A percentile compares a stretch with the other conserved stretches of the same genome.
Evolutionary conservation across 1,140 invertebrate genomes (phyloP).

Genomic region (Calosoma granatense): DNA sequence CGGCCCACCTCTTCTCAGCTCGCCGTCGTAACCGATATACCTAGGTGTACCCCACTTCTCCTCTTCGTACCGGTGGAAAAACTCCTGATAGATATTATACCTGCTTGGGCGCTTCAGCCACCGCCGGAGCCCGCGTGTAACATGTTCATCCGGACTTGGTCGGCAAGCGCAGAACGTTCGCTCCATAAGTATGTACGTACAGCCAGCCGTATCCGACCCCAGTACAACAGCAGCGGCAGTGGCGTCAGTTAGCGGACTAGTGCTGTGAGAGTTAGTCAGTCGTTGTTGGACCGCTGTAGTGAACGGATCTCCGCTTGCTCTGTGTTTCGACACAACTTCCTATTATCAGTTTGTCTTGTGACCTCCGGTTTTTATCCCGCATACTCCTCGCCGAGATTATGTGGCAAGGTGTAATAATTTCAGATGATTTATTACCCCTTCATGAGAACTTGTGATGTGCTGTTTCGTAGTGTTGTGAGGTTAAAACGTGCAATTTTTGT

Average conservation of each 20-base stretch:
- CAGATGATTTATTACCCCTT: background rate
- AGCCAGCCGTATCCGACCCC: background rate
- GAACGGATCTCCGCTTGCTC: background rate
- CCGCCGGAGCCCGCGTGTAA: background rate
- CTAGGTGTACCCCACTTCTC: no score
- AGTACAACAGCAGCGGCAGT: no score
- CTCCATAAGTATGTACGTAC: no score
- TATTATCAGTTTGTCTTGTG: no score
- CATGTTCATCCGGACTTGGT: background rate
- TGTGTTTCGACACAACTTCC: background rate
- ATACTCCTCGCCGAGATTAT: no score
- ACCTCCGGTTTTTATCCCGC: no score
- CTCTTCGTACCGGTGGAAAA: background rate
- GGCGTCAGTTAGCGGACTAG: no score
- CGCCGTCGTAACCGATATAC: no score
- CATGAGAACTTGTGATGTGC: background rate
- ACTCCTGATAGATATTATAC: background rate
- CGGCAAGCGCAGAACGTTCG: background rate
- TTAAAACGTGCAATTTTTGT: background rate
- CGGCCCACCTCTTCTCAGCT: background rate
- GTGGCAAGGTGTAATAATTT: no score
- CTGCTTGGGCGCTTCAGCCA: background rate
- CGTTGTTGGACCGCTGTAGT: background rate
- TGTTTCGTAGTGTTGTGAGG: background rate
- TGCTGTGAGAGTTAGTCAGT: no score